Base-by-base conservation (phyloP, 2,888 invertebrate genomes). In the Thera obeliscata region DNA sequence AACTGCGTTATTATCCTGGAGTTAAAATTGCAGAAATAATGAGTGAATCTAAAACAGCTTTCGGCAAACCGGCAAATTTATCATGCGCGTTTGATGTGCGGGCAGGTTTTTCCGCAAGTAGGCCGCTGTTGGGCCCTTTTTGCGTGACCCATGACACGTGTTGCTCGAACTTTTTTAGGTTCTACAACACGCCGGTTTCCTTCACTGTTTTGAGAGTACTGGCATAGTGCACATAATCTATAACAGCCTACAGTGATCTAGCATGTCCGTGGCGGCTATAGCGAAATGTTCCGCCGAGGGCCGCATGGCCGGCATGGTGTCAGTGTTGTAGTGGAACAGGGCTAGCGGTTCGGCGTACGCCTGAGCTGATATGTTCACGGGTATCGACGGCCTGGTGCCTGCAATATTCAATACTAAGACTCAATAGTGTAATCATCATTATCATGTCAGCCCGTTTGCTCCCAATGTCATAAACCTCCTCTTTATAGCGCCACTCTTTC, bases 341-440 rank as follows among this genome's bases (percentile, higher is more conserved):
- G 96, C 95, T 2, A 97, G 90, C 0, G 97, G 94, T 5, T 89
- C 87, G 9, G 92, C 89, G 80, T 97, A 97, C 43, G 93, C 91
- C n/a, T 90, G 84, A 66, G 92, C 93, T 0, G 93, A 87, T 69
- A 96, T 94, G 66, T 94, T 87, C 12, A 93, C 94, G 0, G 97
- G 97, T 22, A 97, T 80, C 0, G 94, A 87, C 0, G 97, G 97
- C 0, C 97, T 93, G 1, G 96, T 96, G 52, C 97, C 97, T 95
- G 79, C 8, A 54, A 56, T 50, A 35, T 54, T 33, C 7, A 48
- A 65, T 2, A 5, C 2, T 33, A 12, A 49, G 5, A n/a, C n/a
- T 12, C 49, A 11, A 9, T 46, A 46, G 8, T 8, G 8, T 22
- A 46, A 8, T 46, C 1, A 46, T 46, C 2, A 5, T 46, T 9